These are phyloP conservation scores for Podargus strigoides DNA, from an alignment of 2,797 vertebrate species.

Conservation along the genomic window DNA sequence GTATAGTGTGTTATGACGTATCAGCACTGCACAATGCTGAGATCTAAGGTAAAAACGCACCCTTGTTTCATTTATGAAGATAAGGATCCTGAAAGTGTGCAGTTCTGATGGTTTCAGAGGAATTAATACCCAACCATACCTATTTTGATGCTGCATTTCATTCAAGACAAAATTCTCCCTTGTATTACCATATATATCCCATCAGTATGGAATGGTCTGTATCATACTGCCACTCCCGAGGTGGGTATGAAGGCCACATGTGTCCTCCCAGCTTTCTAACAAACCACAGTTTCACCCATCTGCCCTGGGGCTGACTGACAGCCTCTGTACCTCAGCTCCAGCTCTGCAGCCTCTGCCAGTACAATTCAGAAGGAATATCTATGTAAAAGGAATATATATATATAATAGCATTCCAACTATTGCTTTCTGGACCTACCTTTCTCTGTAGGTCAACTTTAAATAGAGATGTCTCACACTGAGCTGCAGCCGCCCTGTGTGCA, in stretches of 20 bases:
- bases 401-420: accelerated
- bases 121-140: neutral
- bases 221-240: neutral
- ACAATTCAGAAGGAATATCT: neutral
- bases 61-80: neutral
- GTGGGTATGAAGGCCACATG: neutral
- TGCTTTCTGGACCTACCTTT: neutral
- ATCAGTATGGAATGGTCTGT: neutral
- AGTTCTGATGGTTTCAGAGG: neutral
- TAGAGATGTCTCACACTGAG: accelerated
- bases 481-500: neutral
- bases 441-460: neutral
- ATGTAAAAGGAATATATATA: neutral
- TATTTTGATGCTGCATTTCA: neutral
- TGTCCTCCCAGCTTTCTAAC: neutral
- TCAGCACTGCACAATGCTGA: neutral
- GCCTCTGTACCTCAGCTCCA: neutral
- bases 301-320: neutral
- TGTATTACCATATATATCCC: neutral
- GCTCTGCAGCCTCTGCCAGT: neutral
- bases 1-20: too few relatives aligned
- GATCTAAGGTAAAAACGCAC: neutral
- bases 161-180: neutral
- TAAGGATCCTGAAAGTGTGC: neutral
- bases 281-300: neutral